Evolutionary conservation across 2,888 invertebrate species (phyloP).

Genomic region (Synergus gifuensis): DNA sequence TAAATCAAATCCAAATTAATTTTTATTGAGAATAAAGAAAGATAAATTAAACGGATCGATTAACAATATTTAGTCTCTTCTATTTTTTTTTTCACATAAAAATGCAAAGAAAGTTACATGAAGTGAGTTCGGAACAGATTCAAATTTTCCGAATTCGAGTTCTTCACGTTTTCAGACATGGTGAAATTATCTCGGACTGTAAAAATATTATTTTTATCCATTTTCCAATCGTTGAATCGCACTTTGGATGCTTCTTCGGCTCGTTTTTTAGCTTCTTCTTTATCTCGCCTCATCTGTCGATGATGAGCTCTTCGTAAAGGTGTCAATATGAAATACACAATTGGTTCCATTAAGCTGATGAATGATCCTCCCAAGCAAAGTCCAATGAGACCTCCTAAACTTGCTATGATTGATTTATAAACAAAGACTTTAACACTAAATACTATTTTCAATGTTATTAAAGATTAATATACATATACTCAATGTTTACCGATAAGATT

Average conservation of each 20-base stretch:
- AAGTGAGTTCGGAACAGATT: not conserved
- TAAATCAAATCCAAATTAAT: too few species aligned
- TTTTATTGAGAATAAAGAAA: too few species aligned
- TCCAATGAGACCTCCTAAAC: conserved; percentile 81
- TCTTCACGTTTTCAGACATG: not conserved
- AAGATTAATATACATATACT: not conserved
- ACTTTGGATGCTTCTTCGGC: not conserved
- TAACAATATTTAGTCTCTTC: too few species aligned
- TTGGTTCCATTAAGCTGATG: conserved; percentile 80
- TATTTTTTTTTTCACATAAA: not conserved
- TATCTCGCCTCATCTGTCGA: not conserved
- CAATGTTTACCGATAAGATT: conserved; percentile 3
- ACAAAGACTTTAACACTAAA: not conserved
- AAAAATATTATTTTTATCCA: too few species aligned
- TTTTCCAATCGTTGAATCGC: too few species aligned
- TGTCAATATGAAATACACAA: conserved; percentile 73
- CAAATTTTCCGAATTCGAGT: not conserved
- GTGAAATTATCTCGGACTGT: too few species aligned
- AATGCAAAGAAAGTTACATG: not conserved
- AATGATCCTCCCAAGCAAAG: conserved; percentile 82
- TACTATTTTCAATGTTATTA: too few species aligned
- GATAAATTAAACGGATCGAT: too few species aligned
- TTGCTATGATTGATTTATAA: not conserved
- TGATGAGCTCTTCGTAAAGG: not conserved
- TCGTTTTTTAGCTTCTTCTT: not conserved